These are phyloP conservation scores for Ophiothrix spiculata DNA, from an alignment of 35 echinoderm and acorn worm genomes.

Conservation along the genomic window DNA sequence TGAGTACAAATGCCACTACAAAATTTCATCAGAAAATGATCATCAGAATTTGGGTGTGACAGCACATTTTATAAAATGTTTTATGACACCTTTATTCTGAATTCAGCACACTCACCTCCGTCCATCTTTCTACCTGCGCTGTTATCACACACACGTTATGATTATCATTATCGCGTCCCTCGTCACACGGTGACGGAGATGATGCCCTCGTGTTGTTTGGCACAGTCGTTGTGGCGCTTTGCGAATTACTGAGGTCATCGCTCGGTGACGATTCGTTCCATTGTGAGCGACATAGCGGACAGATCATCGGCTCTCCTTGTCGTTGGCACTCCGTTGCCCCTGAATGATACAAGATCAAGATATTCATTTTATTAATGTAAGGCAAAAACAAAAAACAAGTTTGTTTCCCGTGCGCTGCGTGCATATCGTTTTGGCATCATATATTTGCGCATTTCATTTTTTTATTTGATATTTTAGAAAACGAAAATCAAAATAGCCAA, in stretches of 20 bases:
- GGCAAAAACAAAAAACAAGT: too few relatives aligned
- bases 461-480: too few relatives aligned
- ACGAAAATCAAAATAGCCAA: too few relatives aligned
- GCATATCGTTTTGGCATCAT: too few relatives aligned
- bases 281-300: conserved; percentile 73
- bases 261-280: conserved; percentile 53
- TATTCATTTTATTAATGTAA: background rate
- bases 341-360: conserved; percentile 23
- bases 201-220: conserved; percentile 7
- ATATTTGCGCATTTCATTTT: too few relatives aligned
- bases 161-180: background rate
- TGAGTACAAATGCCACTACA: too few relatives aligned
- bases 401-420: too few relatives aligned
- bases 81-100: too few relatives aligned
- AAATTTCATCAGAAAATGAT: too few relatives aligned
- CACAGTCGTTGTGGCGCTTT: conserved; percentile 10
- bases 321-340: conserved; percentile 82
- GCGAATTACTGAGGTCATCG: conserved; percentile 8
- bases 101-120: too few relatives aligned
- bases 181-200: background rate
- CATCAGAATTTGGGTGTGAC: too few relatives aligned
- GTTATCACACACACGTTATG: conserved; percentile 11
- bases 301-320: conserved; percentile 61
- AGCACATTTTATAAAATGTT: too few relatives aligned
- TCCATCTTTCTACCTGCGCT: conserved; percentile 43